A percentile compares a stretch with the other conserved stretches of the same genome.
These are phyloP conservation scores for Thymelicus lineola DNA, from an alignment of 2,888 invertebrate genomes.

Conservation along the genomic window DNA sequence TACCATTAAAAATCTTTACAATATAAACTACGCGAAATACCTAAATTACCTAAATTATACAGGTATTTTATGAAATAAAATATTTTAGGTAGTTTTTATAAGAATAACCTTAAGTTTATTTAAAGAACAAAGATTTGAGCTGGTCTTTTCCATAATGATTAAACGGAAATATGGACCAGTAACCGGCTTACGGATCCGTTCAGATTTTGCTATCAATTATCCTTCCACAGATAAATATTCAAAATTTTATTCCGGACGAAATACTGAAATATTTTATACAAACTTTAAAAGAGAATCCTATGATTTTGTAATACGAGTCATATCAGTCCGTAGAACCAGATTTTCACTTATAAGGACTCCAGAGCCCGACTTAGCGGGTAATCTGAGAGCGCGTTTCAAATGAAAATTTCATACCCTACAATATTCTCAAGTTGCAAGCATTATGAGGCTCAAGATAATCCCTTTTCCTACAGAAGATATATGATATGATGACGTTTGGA, in stretches of 20 bases:
- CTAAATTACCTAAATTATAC: no score
- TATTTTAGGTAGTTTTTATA: no score
- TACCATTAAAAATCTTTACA: no score
- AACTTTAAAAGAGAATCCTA: conserved; percentile 7
- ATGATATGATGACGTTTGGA: conserved; percentile 36
- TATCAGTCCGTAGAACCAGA: conserved; percentile 20
- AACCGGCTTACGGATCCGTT: not conserved
- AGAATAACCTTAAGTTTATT: no score
- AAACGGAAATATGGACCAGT: not conserved
- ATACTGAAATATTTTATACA: conserved; percentile 4
- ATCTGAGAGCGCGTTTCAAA: conserved; percentile 38
- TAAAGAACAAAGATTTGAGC: no score
- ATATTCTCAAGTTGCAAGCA: conserved; percentile 37
- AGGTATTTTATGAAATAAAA: no score
- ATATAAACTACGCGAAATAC: no score
- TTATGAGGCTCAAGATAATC: conserved; percentile 38
- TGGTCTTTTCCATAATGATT: not conserved
- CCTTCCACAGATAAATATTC: conserved; percentile 22
- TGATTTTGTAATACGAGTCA: conserved; percentile 4
- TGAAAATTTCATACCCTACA: conserved; percentile 38
- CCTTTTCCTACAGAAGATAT: conserved; percentile 36
- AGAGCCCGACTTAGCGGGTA: conserved; percentile 36
- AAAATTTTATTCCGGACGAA: conserved; percentile 28
- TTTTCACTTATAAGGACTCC: conserved; percentile 36
- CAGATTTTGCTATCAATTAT: conserved; percentile 15